Evolutionary conservation across 2,113 vertebrate genomes (phyloP).

Genomic region (Gobio gobio): DNA sequence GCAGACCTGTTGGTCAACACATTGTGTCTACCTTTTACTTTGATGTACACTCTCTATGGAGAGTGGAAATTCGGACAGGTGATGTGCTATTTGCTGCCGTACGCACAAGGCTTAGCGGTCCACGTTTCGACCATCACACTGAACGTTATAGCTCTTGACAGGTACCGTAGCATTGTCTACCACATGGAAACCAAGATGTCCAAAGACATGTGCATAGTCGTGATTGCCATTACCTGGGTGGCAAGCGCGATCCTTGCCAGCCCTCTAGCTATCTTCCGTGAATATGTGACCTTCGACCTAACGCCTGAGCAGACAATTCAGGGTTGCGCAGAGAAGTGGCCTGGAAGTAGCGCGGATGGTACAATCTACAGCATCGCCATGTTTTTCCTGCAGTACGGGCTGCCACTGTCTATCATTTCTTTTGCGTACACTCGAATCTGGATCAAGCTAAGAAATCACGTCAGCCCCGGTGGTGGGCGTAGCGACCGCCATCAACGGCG

Average conservation of each 20-base stretch:
- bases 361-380: conserved; percentile 90
- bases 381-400: conserved; percentile 89
- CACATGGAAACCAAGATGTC: conserved; percentile 94
- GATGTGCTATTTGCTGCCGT: conserved; percentile 91
- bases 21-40: conserved; percentile 91
- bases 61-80: conserved; percentile 92
- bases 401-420: conserved; percentile 90
- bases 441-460: conserved; percentile 88
- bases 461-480: conserved; percentile 77
- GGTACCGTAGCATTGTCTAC: conserved; percentile 92
- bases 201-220: conserved; percentile 86
- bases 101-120: conserved; percentile 90
- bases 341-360: conserved; percentile 83
- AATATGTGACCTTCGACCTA: conserved; percentile 86
- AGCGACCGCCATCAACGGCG: conserved; percentile 87
- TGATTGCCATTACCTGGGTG: conserved; percentile 89
- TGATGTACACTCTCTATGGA: conserved; percentile 89
- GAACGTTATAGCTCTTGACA: conserved; percentile 92
- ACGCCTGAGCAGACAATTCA: conserved; percentile 86
- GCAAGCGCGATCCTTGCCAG: conserved; percentile 89
- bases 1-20: conserved; percentile 94
- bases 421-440: conserved; percentile 91
- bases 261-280: conserved; percentile 93
- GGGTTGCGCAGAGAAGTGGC: conserved; percentile 92
- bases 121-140: conserved; percentile 94